Base-by-base conservation (phyloP, 1,140 invertebrate species). In the Luehdorfia chinensis region DNA sequence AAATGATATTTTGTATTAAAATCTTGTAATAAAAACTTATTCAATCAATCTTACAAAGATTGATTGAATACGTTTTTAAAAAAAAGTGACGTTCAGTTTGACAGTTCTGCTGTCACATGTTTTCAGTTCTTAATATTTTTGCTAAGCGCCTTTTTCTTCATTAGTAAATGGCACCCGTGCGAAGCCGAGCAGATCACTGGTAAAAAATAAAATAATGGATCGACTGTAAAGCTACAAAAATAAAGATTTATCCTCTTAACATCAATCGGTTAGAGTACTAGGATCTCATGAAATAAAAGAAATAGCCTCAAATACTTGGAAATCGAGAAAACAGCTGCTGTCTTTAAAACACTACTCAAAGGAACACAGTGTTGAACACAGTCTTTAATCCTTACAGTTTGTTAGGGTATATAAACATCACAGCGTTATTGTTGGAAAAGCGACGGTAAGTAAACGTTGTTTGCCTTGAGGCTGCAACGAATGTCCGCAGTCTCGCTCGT, bases 361-460 rank as follows among this genome's bases (percentile, higher is more conserved):
- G 21, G 6, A 39, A 53, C 50, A 60, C 59, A n/a, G 56, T 59
- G 56, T 59, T 25, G n/a, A 39, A 55, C 66, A 67, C 63, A 14
- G 56, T 51, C 45, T 37, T 32, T 6, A 9, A n/a, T 47, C 56
- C 48, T 58, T 32, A 64, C 44, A 58, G 37, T 50, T 50, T 50
- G 31, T 33, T 45, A 50, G 43, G 55, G 46, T 19, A 50, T 55
- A 55, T 51, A n/a, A n/a, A 45, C 54, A 44, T 54, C 71, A 66
- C 62, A 55, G 68, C 62, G 57, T 55, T 58, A 36, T 60, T 45
- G 66, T 50, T 75, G 75, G 75, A 78, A 78, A 72, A 70, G 68
- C 63, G 55, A 54, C 47, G 48, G 44, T 50, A 65, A 71, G 76
- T 77, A 80, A 80, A 80, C 77, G 77, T 81, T 75, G 77, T 66